Conservation (phyloP, 2,888 invertebrate genomes). For the Ceramica pisi region DNA sequence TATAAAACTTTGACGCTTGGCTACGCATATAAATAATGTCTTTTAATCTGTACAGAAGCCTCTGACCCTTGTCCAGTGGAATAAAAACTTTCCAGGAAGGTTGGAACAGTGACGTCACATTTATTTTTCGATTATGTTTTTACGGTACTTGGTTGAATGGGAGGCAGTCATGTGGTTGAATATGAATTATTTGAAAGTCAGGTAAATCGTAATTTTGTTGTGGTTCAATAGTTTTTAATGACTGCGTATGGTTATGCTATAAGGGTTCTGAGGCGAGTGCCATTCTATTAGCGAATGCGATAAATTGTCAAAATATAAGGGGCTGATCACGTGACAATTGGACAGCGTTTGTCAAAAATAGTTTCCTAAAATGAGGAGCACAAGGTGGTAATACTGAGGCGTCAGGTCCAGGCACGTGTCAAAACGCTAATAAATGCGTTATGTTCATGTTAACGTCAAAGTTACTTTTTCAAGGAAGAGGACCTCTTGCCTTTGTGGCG, state of each 20-base stretch:
- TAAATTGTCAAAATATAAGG: no score
- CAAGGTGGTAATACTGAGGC: no score
- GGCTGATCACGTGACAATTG: no score
- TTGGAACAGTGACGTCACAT: constrained; percentile 79
- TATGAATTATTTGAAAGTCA: constrained; percentile 32
- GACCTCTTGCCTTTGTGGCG: no score
- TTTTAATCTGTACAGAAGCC: constrained; percentile 85
- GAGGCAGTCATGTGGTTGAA: constrained; percentile 67
- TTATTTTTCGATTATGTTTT: constrained; percentile 86
- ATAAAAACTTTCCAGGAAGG: constrained; percentile 82
- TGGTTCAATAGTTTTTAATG: not conserved
- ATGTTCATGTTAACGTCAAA: no score
- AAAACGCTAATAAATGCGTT: no score
- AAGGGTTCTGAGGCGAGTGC: not conserved
- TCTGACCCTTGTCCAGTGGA: constrained; percentile 82
- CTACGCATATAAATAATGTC: constrained; percentile 86
- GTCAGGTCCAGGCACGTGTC: no score
- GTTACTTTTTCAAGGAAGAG: no score
- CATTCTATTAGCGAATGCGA: no score
- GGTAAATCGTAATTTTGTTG: not conserved
- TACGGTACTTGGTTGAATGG: constrained; percentile 68
- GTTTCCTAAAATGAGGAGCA: no score
- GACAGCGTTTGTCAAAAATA: no score
- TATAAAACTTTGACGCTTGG: constrained; percentile 85
- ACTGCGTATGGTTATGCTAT: not conserved